Conservation (phyloP, 2,113 vertebrate species). For the Leptosomus discolor region DNA sequence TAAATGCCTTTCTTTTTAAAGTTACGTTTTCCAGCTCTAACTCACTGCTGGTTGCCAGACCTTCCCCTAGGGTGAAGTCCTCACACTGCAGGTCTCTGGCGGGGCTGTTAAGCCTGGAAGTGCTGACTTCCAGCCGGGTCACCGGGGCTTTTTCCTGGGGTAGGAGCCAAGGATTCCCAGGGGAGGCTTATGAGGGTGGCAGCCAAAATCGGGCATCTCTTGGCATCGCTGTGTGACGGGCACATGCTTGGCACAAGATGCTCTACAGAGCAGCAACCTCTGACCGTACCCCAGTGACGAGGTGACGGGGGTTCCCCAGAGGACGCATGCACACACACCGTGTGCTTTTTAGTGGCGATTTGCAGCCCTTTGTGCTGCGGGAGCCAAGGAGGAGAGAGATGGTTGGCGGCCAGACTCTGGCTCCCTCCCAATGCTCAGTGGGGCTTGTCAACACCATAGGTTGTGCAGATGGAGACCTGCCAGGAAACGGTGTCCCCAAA, state of each 20-base stretch:
- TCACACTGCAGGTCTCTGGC: neutral
- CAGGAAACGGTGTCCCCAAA: neutral
- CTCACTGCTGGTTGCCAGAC: neutral
- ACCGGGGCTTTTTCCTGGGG: neutral
- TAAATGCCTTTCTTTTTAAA: neutral
- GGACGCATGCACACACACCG: neutral
- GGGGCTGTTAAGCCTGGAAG: neutral
- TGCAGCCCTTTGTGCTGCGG: neutral
- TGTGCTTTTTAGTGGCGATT: neutral
- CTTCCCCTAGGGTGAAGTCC: neutral
- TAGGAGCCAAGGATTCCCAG: neutral
- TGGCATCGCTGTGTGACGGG: neutral
- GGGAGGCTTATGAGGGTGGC: neutral
- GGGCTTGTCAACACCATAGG: conserved; percentile 38
- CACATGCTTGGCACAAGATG: neutral
- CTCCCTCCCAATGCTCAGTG: conserved; percentile 2
- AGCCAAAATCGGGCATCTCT: neutral
- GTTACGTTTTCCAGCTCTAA: neutral
- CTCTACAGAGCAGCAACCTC: neutral
- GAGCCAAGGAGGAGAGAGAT: neutral
- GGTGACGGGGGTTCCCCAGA: neutral
- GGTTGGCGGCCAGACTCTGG: neutral
- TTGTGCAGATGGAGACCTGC: conserved; percentile 28
- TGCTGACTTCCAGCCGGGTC: neutral
- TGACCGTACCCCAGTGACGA: rapidly evolving